phyloP scores from a whole-genome alignment of 2,797 vertebrate genomes.

The Scolopax bukidnonensis region DNA sequence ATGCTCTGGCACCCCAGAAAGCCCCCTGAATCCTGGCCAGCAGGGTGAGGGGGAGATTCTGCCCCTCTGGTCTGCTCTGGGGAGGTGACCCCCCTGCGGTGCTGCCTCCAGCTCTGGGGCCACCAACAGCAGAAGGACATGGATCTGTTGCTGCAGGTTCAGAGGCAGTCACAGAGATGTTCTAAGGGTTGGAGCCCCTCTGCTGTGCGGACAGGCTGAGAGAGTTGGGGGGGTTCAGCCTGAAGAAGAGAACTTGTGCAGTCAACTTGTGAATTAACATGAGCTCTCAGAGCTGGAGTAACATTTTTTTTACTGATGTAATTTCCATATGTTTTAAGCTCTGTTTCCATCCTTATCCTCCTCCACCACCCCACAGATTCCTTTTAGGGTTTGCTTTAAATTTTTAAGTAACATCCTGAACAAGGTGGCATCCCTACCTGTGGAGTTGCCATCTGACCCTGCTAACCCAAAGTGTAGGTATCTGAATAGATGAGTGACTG shows the following conservation, averaged over 20 bases:
- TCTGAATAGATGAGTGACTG: background rate
- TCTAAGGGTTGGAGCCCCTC: background rate
- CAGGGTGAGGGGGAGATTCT: background rate
- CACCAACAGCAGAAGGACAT: rapidly evolving
- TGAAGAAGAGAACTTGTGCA: background rate
- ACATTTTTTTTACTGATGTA: background rate
- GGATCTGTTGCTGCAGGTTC: background rate
- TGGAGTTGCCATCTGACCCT: background rate
- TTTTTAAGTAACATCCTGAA: no score
- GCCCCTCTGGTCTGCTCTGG: background rate
- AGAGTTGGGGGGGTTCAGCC: background rate
- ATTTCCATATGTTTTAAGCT: background rate
- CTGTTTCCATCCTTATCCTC: background rate
- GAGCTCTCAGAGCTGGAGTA: background rate
- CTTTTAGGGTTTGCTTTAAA: background rate
- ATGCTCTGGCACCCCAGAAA: rapidly evolving
- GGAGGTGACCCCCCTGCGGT: background rate
- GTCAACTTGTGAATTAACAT: background rate
- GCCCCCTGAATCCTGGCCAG: rapidly evolving
- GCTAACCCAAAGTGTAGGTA: no score
- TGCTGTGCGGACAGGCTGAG: background rate
- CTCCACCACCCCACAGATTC: background rate
- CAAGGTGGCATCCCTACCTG: background rate
- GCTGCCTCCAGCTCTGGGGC: rapidly evolving
- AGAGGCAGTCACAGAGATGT: background rate